phyloP scores from a whole-genome alignment of 1,140 invertebrate genomes.

The Euschistus heros region DNA sequence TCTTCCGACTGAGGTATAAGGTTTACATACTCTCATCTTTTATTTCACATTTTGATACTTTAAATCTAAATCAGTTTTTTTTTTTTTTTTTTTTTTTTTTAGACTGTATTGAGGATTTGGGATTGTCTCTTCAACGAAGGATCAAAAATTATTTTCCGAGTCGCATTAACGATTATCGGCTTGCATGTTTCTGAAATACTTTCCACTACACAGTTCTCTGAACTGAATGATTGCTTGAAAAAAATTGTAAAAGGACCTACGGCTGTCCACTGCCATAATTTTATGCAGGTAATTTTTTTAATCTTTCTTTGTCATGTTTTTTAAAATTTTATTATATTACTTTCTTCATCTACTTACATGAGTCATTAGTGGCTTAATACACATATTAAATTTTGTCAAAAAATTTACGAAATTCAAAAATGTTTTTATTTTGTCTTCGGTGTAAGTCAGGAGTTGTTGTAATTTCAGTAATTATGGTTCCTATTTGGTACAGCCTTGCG shows the following conservation, averaged over 20 bases:
- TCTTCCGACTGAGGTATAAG: constrained; percentile 65
- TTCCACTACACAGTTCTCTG: constrained; percentile 59
- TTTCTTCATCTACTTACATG: no score
- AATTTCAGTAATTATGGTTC: no score
- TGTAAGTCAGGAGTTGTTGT: no score
- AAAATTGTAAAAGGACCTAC: constrained; percentile 58
- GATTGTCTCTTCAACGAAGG: constrained; percentile 92
- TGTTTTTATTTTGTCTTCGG: no score
- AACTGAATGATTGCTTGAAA: constrained; percentile 65
- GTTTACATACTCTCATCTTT: constrained; percentile 9
- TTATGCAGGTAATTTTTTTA: constrained; percentile 57
- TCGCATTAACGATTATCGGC: constrained; percentile 72
- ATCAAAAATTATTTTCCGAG: constrained; percentile 74
- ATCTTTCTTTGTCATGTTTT: no score
- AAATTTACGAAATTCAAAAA: no score
- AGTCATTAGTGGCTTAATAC: no score
- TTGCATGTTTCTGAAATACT: constrained; percentile 57
- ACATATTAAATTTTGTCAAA: no score
- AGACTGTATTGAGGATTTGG: constrained; percentile 85
- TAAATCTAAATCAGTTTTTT: no score
- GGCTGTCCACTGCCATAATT: constrained; percentile 68
- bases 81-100: constrained; percentile 28
- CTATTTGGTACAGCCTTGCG: no score
- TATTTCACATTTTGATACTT: background rate
- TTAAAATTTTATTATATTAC: no score